Evolutionary conservation across 2,113 vertebrate species (phyloP).

Genomic region (Mus spicilegus): DNA sequence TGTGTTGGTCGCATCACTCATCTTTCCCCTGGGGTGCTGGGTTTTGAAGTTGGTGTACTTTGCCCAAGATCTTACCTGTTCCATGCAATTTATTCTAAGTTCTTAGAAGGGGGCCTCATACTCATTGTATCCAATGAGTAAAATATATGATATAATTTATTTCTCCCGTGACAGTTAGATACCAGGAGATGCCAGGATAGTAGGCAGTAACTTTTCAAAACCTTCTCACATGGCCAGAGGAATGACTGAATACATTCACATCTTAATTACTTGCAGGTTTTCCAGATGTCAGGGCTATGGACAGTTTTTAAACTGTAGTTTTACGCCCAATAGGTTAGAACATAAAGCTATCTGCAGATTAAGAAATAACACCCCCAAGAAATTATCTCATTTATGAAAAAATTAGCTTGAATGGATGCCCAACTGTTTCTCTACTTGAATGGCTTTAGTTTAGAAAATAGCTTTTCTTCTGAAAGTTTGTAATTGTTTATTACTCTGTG

Average conservation of each 20-base stretch:
- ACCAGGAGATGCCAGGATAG: not conserved
- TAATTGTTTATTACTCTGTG: conserved; percentile 29
- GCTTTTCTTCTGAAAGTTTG: conserved; percentile 33
- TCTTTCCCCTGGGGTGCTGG: not conserved
- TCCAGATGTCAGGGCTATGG: not conserved
- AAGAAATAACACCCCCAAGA: not conserved
- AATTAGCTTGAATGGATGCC: not conserved
- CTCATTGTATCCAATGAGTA: not conserved
- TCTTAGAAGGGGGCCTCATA: not conserved
- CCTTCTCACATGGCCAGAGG: not conserved
- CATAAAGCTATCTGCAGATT: not conserved
- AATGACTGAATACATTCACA: not conserved
- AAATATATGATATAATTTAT: not conserved
- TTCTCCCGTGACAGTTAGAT: not conserved
- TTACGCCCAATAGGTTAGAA: not conserved
- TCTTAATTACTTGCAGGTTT: not conserved
- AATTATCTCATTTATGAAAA: not conserved
- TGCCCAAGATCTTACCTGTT: not conserved
- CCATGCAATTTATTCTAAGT: not conserved
- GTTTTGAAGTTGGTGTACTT: not conserved
- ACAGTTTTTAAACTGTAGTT: not conserved
- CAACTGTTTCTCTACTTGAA: not conserved
- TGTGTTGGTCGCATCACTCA: not conserved
- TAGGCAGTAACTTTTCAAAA: not conserved
- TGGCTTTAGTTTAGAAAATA: not conserved